These are phyloP conservation scores for Sphinx pinastri DNA, from an alignment of 2,888 invertebrate species.

Conservation along the genomic window DNA sequence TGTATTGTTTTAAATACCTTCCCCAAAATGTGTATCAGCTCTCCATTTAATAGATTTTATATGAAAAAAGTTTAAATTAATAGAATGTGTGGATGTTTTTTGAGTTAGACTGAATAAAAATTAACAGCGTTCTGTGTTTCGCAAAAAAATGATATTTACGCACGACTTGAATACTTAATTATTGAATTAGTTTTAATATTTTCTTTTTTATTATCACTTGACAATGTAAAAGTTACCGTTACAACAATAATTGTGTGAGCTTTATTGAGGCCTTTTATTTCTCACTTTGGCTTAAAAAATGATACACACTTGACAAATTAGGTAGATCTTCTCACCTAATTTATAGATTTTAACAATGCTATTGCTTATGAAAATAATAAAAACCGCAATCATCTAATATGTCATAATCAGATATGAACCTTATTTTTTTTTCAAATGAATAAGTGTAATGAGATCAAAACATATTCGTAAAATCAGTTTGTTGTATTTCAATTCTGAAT, in stretches of 20 bases:
- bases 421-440: no score
- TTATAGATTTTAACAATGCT: no score
- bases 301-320: not conserved
- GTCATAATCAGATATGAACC: no score
- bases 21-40: no score
- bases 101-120: not conserved
- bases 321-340: not conserved
- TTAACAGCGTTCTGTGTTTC: not conserved
- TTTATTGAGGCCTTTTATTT: slow-evolving; percentile 4
- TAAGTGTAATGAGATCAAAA: no score
- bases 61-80: not conserved
- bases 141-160: not conserved
- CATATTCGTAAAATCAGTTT: no score
- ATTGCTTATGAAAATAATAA: no score
- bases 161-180: slow-evolving; percentile 5
- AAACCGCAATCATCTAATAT: no score
- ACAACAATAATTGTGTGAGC: not conserved
- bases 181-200: not conserved
- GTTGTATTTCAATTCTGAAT: no score
- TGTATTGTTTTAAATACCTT: no score
- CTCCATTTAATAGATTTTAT: not conserved
- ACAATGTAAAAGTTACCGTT: not conserved
- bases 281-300: not conserved
- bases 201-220: not conserved
- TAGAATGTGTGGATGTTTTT: not conserved